Evolutionary conservation across 2,113 vertebrate genomes (phyloP), one percentile per base, ranked within the genome.

Genomic region (Montifringilla adamsi): DNA sequence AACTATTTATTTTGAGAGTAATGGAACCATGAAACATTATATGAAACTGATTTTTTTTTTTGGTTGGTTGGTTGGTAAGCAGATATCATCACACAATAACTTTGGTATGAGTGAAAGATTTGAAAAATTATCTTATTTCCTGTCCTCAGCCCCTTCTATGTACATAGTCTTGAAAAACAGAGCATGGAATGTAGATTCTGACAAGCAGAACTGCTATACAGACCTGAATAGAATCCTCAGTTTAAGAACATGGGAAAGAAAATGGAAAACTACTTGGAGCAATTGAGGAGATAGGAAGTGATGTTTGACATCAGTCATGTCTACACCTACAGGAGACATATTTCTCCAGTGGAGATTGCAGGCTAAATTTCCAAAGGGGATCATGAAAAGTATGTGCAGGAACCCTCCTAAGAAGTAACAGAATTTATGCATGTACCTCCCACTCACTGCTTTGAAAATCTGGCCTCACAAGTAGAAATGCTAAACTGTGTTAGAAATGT

Each of bases 381-480:
- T 92, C 31, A 28, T 75, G 39, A 59, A 89, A 88, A 58, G 50
- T 88, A 69, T 78, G 68, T 92, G 66, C 43, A 76, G 77, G 78
- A 90, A 60, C 47, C 66, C 63, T 77, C 73, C 64, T 84, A 89
- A 84, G 87, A 80, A 95, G 69, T 87, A 96, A 94, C 55, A 91
- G 83, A 94, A 95, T 96, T 96, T 85, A 77, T 89, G 27, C 31
- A 50, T 78, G 77, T 95, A 83, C 76, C 74, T 93, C 85, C 87
- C 39, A 90, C 90, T 92, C 37, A 26, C 37, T 79, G 67, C 91
- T 96, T 93, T 94, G 95, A 95, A 96, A 96, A 94, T 89, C 43
- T 88, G 92, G 68, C 83, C 68, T 93, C 46, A 4, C 77, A 82
- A 85, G 80, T 44, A 69, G 69, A 96, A 95, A 91, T 83, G 83